A percentile compares a stretch with the other conserved stretches of the same genome.
Conservation (phyloP, 2,888 invertebrate species). For the Toxonevra muliebris region DNA sequence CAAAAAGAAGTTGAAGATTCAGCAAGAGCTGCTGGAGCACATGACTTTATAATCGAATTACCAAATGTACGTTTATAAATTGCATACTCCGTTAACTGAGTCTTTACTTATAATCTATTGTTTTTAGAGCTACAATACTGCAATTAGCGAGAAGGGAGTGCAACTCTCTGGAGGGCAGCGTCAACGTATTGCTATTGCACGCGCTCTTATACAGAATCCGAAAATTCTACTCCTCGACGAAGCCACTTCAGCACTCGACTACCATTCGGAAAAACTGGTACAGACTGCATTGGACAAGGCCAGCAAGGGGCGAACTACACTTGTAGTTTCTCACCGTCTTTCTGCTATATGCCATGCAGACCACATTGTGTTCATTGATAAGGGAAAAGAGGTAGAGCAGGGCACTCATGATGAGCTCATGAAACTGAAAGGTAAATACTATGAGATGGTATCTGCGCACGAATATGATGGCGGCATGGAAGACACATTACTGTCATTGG, state of each 20-base stretch:
- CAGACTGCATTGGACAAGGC: constrained; percentile 83
- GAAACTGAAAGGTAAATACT: constrained; percentile 72
- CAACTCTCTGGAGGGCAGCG: constrained; percentile 87
- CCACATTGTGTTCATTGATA: constrained; percentile 75
- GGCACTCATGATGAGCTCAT: constrained; percentile 80
- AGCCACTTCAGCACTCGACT: constrained; percentile 86
- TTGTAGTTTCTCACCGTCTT: constrained; percentile 79
- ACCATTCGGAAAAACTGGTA: constrained; percentile 81
- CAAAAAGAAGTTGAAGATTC: constrained; percentile 77
- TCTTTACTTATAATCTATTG: background rate
- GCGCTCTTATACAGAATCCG: constrained; percentile 81
- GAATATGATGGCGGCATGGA: constrained; percentile 47
- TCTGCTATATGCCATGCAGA: constrained; percentile 78
- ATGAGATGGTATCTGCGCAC: constrained; percentile 69
- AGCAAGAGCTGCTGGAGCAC: constrained; percentile 79
- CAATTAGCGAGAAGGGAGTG: constrained; percentile 82
- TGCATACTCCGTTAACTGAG: background rate
- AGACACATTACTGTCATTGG: constrained; percentile 34
- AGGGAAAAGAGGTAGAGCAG: constrained; percentile 76
- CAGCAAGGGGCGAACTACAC: constrained; percentile 76
- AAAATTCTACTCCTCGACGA: constrained; percentile 81
- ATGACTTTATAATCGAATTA: constrained; percentile 77
- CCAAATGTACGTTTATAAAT: constrained; percentile 68
- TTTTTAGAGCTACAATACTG: constrained; percentile 78
- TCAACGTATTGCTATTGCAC: constrained; percentile 85